phyloP scores from a whole-genome alignment of 92 coral and sea anemone species.

The Epizoanthus scotinus region DNA sequence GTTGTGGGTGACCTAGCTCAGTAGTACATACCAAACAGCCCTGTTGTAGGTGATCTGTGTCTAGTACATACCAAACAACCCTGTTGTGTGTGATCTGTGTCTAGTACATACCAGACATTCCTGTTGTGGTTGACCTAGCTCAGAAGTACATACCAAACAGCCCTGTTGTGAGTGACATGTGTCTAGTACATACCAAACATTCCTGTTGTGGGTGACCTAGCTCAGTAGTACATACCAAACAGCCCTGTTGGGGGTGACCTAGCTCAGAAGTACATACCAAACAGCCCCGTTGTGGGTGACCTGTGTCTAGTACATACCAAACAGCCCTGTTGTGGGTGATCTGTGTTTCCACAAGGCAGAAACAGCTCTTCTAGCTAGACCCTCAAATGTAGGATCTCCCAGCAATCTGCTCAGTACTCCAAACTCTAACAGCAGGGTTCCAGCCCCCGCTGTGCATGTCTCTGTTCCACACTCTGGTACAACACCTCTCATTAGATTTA shows the following conservation, averaged over 20 bases:
- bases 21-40: neutral
- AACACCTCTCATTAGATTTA: slow-evolving; percentile 79
- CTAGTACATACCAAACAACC: neutral
- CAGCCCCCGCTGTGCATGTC: slow-evolving; percentile 97
- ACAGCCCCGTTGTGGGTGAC: slow-evolving; percentile 78
- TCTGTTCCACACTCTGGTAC: slow-evolving; percentile 62
- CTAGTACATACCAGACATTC: neutral
- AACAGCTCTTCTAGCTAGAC: slow-evolving; percentile 81
- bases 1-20: no score
- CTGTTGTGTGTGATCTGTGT: neutral
- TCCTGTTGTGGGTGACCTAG: neutral
- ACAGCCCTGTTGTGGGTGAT: slow-evolving; percentile 78
- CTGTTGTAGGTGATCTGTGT: neutral
- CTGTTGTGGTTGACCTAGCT: no score
- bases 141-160: neutral
- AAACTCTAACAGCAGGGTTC: slow-evolving; percentile 87
- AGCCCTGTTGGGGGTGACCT: neutral
- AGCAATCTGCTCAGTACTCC: slow-evolving; percentile 88
- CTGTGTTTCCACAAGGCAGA: slow-evolving; percentile 81
- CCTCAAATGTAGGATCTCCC: slow-evolving; percentile 94
- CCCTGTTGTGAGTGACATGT: neutral
- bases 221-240: neutral
- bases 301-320: slow-evolving; percentile 57
- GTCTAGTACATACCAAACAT: neutral
- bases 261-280: slow-evolving; percentile 35